phyloP scores from a whole-genome alignment of 2,888 invertebrate species.

The Amphipoea lucens region DNA sequence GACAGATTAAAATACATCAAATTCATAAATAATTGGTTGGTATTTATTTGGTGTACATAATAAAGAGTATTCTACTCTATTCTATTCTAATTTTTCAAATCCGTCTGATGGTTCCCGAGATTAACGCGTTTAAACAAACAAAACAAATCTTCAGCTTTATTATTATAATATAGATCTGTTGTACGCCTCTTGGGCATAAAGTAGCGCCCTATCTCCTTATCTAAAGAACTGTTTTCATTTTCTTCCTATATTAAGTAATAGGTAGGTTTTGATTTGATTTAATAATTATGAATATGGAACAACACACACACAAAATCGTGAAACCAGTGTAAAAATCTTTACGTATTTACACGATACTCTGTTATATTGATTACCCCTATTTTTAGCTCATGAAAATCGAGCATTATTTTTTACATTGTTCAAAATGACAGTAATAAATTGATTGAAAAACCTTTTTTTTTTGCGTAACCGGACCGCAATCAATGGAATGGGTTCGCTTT shows the following conservation, averaged over 20 bases:
- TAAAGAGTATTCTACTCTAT: no score
- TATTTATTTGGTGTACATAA: no score
- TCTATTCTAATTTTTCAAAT: no score
- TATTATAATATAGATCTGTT: no score
- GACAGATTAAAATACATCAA: no score
- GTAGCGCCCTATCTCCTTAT: neutral
- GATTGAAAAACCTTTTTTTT: conserved; percentile 31
- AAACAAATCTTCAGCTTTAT: no score
- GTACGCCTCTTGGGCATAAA: no score
- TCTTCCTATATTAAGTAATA: neutral
- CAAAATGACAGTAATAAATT: conserved; percentile 43
- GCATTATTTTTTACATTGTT: conserved; percentile 31
- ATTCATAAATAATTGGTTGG: no score
- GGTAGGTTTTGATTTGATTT: neutral
- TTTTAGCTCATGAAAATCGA: conserved; percentile 24
- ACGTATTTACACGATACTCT: conserved; percentile 3
- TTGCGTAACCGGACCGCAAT: conserved; percentile 32
- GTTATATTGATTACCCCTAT: conserved; percentile 13
- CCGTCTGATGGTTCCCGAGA: no score
- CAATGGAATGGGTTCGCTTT: conserved; percentile 27
- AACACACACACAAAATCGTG: neutral
- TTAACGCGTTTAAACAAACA: no score
- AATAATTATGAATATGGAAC: neutral
- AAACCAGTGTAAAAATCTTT: neutral
- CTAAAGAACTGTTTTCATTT: neutral